phyloP scores from a whole-genome alignment of 2,113 vertebrate genomes.

The Scophthalmus maximus region DNA sequence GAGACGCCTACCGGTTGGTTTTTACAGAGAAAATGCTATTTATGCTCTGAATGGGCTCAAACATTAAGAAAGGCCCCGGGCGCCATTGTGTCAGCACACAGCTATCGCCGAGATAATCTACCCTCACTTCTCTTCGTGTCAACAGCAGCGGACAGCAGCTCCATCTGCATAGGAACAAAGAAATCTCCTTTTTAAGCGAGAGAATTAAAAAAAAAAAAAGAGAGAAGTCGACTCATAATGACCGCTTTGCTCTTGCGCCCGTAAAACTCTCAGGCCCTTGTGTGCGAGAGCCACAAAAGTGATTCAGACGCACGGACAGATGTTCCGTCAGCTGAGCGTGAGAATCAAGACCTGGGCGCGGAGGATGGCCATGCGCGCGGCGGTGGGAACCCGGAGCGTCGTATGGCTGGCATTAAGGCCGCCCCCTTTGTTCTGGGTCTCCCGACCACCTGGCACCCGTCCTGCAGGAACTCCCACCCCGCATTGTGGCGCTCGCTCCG shows the following conservation, averaged over 20 bases:
- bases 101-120: constrained; percentile 59
- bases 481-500: constrained; percentile 73
- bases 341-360: constrained; percentile 49
- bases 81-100: constrained; percentile 58
- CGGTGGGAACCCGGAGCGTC: constrained; percentile 74
- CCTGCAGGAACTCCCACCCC: constrained; percentile 79
- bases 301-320: constrained; percentile 50
- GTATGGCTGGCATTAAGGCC: constrained; percentile 74
- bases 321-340: constrained; percentile 73
- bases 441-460: constrained; percentile 81
- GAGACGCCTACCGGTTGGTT: not conserved
- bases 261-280: not conserved
- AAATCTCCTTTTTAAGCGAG: not conserved
- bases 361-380: constrained; percentile 66
- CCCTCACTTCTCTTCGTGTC: constrained; percentile 57
- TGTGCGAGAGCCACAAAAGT: not conserved
- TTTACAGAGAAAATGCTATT: constrained; percentile 28
- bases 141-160: constrained; percentile 58
- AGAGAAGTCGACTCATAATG: no score
- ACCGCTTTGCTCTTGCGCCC: not conserved
- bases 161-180: no score
- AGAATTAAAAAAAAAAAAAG: constrained; percentile 8
- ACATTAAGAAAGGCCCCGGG: constrained; percentile 45
- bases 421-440: constrained; percentile 76
- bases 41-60: constrained; percentile 44